These are phyloP conservation scores for Cygnus olor DNA, from an alignment of 2,797 vertebrate genomes.

Conservation along the genomic window DNA sequence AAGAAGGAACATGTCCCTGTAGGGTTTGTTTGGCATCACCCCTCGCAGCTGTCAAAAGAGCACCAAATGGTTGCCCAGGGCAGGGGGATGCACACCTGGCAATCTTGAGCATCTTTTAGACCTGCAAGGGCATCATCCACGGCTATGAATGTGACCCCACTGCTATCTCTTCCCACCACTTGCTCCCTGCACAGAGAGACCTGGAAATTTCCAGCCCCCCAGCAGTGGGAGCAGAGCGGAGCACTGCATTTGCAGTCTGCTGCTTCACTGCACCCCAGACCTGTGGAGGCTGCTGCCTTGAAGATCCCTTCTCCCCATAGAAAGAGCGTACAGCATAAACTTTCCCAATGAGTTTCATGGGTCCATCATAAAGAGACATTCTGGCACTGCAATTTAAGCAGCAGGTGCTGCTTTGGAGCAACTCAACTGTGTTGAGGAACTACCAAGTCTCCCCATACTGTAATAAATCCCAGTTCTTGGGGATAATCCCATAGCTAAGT, in stretches of 20 bases:
- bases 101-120: background rate
- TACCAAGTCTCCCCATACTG: background rate
- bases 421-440: background rate
- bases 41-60: background rate
- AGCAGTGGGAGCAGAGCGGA: background rate
- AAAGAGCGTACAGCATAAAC: background rate
- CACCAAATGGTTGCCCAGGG: background rate
- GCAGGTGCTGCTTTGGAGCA: background rate
- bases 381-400: background rate
- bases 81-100: fast-evolving
- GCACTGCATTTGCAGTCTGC: background rate
- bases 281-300: background rate
- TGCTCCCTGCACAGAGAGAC: background rate
- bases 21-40: background rate
- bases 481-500: background rate
- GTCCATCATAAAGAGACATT: background rate
- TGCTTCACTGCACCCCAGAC: background rate
- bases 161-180: background rate
- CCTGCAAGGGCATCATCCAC: background rate
- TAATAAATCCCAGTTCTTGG: background rate
- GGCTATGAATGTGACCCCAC: background rate
- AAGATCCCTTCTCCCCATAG: background rate
- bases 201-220: background rate
- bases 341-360: fast-evolving
- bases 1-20: background rate